phyloP scores from a whole-genome alignment of 37 sponge, comb jelly and placozoan species.

The Cladorhizidae sp. region DNA sequence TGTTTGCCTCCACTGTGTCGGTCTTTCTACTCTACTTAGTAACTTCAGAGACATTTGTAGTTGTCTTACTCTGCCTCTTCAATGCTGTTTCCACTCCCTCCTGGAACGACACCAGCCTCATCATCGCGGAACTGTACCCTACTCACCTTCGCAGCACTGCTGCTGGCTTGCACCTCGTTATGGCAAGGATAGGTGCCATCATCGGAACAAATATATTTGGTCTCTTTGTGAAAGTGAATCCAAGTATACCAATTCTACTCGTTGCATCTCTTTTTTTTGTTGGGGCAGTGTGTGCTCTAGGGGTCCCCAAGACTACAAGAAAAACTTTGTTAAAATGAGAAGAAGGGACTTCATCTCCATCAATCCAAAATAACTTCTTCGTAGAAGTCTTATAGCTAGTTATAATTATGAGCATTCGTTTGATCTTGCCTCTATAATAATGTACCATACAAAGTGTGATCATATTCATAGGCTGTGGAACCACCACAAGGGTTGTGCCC shows the following conservation, averaged over 20 bases:
- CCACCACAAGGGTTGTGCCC: no score
- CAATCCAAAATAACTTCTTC: no score
- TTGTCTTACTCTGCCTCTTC: constrained; percentile 59
- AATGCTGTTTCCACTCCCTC: constrained; percentile 58
- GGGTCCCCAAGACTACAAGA: constrained; percentile 64
- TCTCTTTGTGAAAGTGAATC: constrained; percentile 26
- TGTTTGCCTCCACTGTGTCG: constrained; percentile 40
- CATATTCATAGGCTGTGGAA: no score
- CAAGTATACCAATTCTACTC: constrained; percentile 51
- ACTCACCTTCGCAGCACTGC: constrained; percentile 69
- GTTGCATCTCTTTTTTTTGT: constrained; percentile 36
- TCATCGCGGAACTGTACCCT: constrained; percentile 68
- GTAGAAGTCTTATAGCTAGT: no score
- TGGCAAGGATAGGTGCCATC: constrained; percentile 73
- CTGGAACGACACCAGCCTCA: constrained; percentile 62
- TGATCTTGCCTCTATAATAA: no score
- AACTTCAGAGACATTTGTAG: constrained; percentile 44
- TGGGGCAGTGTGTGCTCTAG: constrained; percentile 21
- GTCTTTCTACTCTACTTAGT: constrained; percentile 62
- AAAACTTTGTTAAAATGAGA: constrained; percentile 57
- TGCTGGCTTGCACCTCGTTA: constrained; percentile 34
- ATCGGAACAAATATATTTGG: constrained; percentile 69
- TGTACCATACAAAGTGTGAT: no score
- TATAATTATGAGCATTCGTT: no score
- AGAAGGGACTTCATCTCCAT: not conserved